phyloP scores from a whole-genome alignment of 1,140 invertebrate species.

The Calephelis nemesis region DNA sequence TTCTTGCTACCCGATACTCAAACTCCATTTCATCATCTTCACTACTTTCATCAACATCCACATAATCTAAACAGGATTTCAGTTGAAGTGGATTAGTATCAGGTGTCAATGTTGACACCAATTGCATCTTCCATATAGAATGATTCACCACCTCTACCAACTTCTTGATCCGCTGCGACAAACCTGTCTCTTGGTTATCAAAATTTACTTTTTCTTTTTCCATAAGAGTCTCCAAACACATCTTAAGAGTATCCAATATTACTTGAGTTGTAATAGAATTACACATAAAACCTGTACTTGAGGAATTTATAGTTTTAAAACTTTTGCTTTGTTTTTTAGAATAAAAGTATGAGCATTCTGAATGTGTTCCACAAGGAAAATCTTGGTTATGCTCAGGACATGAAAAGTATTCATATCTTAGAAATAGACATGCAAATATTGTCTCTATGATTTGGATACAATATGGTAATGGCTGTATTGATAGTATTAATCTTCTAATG shows the following conservation, averaged over 20 bases:
- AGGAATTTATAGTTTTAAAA: slow-evolving; percentile 43
- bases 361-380: slow-evolving; percentile 65
- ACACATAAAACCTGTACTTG: slow-evolving; percentile 68
- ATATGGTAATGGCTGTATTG: slow-evolving; percentile 63
- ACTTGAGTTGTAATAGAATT: slow-evolving; percentile 66
- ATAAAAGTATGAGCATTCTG: slow-evolving; percentile 76
- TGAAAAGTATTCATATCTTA: slow-evolving; percentile 75
- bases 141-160: slow-evolving; percentile 66
- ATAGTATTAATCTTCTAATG: slow-evolving; percentile 65
- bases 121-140: slow-evolving; percentile 73
- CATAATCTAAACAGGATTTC: slow-evolving; percentile 69
- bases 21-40: slow-evolving; percentile 65
- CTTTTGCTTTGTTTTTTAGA: slow-evolving; percentile 64
- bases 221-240: slow-evolving; percentile 62
- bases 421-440: slow-evolving; percentile 72
- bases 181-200: slow-evolving; percentile 39
- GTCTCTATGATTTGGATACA: slow-evolving; percentile 74
- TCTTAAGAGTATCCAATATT: slow-evolving; percentile 68
- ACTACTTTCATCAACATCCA: slow-evolving; percentile 68
- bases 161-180: slow-evolving; percentile 46
- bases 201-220: slow-evolving; percentile 43
- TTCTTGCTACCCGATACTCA: slow-evolving; percentile 49
- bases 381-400: slow-evolving; percentile 64
- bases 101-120: slow-evolving; percentile 70
- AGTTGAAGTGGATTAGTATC: slow-evolving; percentile 57